A percentile compares a stretch with the other conserved stretches of the same genome.
phyloP scores from a whole-genome alignment of 2,888 invertebrate genomes.

The Hydropsyche betteni region DNA sequence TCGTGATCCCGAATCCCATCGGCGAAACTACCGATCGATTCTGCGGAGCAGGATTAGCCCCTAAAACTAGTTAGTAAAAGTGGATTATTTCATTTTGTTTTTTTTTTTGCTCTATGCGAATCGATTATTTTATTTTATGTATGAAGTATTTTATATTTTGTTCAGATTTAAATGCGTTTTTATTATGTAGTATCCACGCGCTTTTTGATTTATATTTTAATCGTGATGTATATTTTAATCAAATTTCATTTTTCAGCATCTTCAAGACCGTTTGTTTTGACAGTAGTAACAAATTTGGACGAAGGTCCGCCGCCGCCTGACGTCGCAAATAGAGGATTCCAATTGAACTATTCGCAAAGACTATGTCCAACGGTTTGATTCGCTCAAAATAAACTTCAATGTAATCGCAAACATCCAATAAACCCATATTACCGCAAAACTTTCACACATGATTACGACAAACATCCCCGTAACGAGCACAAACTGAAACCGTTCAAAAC shows the following conservation, averaged over 20 bases:
- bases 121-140: background rate
- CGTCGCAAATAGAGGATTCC: conserved; percentile 79
- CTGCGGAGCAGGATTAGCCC: conserved; percentile 76
- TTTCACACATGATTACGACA: no score
- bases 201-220: no score
- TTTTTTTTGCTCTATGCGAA: background rate
- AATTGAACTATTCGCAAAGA: conserved; percentile 73
- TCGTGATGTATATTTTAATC: no score
- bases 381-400: background rate
- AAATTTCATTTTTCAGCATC: conserved; percentile 59
- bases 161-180: background rate
- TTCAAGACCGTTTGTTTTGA: conserved; percentile 77
- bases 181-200: no score
- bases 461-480: no score
- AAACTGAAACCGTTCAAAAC: background rate
- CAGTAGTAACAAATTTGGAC: conserved; percentile 73
- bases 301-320: conserved; percentile 68
- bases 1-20: conserved; percentile 76
- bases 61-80: conserved; percentile 69
- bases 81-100: background rate
- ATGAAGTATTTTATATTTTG: background rate
- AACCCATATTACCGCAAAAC: no score
- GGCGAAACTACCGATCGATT: conserved; percentile 72
- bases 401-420: background rate
- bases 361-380: conserved; percentile 61